Evolutionary conservation across 2,888 invertebrate species (phyloP), one percentile per base, ranked within the genome.

Genomic region (Lithophane semibrunnea): DNA sequence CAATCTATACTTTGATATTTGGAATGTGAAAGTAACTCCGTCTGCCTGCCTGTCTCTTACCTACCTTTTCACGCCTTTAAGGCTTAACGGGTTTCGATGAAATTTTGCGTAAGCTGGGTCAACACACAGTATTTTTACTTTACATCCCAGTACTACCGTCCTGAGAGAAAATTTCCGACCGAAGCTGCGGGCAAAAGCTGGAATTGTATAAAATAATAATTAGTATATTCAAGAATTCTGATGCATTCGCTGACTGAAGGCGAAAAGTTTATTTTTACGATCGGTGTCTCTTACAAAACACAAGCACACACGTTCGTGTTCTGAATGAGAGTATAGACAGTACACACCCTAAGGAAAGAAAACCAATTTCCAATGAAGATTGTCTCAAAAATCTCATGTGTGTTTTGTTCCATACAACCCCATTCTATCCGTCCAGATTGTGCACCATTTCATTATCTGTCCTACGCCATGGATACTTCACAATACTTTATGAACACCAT

Each of bases 401-500:
- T 72, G 42, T 74, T 58, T 54, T n/a, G 24, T 56, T 12, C 72
- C 66, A 64, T 10, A 65, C 58, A 72, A 37, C 70, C 65, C 77
- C 77, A 52, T 74, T 58, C 42, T 65, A 16, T 24, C 47, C 42
- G n/a, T 12, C 44, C 61, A 67, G 60, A 81, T 73, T 81, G 81
- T 81, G 81, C 70, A 75, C 52, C 65, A 63, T 64, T 84, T 75
- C 81, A 81, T 84, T 84, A 84, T 75, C 49, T 72, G 54, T 60
- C n/a, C 60, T 65, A 54, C 63, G 72, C 69, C 65, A 75, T 75
- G 75, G 76, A 85, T 77, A 77, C 82, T 77, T 77, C 37, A 82
- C 75, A 71, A 80, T 77, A 77, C 61, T 83, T 80, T 77, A 85
- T 65, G 77, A 60, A 70, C 75, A 74, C 65, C 83, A 85, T 85